Conservation (phyloP, 2,888 invertebrate genomes). For the Microctonus aethiopoides region DNA sequence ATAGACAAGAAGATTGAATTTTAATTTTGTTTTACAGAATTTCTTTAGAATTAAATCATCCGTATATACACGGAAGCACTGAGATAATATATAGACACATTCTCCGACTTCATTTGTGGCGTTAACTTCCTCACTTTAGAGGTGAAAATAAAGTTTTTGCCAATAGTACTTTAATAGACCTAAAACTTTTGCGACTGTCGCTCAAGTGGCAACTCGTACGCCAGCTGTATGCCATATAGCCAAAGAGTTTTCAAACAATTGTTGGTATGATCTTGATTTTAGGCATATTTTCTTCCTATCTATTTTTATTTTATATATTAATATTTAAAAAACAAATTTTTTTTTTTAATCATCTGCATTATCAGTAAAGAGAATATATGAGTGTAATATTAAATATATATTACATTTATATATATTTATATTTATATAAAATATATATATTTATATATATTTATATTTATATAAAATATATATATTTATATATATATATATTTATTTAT, state of each 20-base stretch:
- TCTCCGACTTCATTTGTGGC: slow-evolving; percentile 24
- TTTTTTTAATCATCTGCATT: neutral
- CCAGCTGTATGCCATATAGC: neutral
- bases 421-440: too few relatives aligned
- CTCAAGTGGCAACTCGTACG: slow-evolving; percentile 22
- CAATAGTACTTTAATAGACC: slow-evolving; percentile 30
- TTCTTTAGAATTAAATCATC: neutral
- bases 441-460: too few relatives aligned
- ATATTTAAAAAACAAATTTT: too few relatives aligned
- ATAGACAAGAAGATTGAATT: neutral
- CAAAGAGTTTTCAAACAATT: slow-evolving; percentile 6
- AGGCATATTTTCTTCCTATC: neutral
- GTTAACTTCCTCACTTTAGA: slow-evolving; percentile 16
- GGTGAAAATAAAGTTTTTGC: slow-evolving; percentile 18
- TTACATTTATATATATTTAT: too few relatives aligned
- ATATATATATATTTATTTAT: too few relatives aligned
- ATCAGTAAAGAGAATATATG: too few relatives aligned
- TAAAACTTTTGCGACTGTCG: slow-evolving; percentile 27
- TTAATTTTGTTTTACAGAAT: slow-evolving; percentile 1
- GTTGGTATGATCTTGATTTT: neutral
- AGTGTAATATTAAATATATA: too few relatives aligned
- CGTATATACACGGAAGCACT: neutral
- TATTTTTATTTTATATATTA: too few relatives aligned
- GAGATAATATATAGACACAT: neutral
- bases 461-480: too few relatives aligned